Percentiles rank a stretch among this genome's conserved stretches.
Evolutionary conservation across 2,888 invertebrate genomes (phyloP).

Genomic region (Monochamus alternatus): DNA sequence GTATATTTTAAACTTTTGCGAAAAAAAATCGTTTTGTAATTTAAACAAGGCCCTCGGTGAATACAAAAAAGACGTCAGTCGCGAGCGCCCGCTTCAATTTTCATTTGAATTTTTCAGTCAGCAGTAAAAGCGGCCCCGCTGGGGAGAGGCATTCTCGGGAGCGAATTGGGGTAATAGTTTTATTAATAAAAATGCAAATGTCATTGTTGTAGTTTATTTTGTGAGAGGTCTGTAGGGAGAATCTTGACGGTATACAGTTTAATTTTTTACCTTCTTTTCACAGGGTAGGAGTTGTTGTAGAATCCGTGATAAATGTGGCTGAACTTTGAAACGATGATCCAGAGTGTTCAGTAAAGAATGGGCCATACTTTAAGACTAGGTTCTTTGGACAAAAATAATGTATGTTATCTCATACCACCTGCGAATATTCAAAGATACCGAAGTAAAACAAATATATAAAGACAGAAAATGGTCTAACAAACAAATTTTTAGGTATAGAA

Average conservation of each 20-base stretch:
- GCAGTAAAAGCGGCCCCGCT: not conserved
- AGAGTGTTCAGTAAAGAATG: too few species aligned
- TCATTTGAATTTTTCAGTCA: slow-evolving; percentile 3
- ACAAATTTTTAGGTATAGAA: too few species aligned
- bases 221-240: not conserved
- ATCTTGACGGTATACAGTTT: not conserved
- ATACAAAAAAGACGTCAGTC: not conserved
- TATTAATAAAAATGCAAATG: slow-evolving; percentile 13
- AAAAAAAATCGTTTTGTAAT: too few species aligned
- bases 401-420: too few species aligned
- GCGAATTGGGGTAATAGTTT: not conserved
- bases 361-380: too few species aligned
- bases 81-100: not conserved
- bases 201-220: not conserved
- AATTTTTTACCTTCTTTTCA: not conserved
- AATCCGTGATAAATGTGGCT: too few species aligned
- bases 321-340: too few species aligned
- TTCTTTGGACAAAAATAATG: too few species aligned
- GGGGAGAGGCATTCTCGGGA: not conserved
- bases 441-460: too few species aligned
- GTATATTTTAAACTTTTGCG: too few species aligned
- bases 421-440: too few species aligned
- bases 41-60: not conserved
- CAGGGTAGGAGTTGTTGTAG: not conserved
- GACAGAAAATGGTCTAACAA: too few species aligned